phyloP scores from a whole-genome alignment of 2,113 vertebrate species.

The Edolisoma coerulescens region DNA sequence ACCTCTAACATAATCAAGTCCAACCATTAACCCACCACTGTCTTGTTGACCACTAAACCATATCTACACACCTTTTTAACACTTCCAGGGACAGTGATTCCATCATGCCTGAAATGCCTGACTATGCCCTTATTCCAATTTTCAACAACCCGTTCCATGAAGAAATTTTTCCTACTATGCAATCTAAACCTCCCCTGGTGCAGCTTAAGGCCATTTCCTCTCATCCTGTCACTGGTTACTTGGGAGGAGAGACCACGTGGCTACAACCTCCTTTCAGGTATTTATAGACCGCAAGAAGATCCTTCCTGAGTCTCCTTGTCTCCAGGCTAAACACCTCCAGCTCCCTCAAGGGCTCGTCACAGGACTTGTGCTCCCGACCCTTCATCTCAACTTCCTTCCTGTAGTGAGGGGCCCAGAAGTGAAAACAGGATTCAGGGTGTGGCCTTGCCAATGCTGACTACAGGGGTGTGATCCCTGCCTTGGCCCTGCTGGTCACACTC shows the following conservation, averaged over 20 bases:
- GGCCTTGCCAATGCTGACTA: rapidly evolving
- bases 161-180: neutral
- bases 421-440: too few relatives aligned
- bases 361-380: neutral
- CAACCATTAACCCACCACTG: neutral
- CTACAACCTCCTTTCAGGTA: neutral
- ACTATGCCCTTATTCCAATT: neutral
- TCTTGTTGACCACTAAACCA: neutral
- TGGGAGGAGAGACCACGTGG: neutral
- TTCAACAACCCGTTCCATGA: neutral
- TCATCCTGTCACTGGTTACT: neutral
- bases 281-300: neutral
- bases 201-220: neutral
- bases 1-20: neutral
- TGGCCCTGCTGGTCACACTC: neutral
- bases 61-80: neutral
- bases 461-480: neutral
- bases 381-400: neutral
- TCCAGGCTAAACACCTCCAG: neutral
- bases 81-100: neutral
- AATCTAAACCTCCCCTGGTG: neutral
- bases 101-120: neutral
- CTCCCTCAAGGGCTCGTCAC: neutral
- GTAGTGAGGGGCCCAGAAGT: neutral
- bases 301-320: neutral